Evolutionary conservation across 2,113 vertebrate genomes (phyloP), one percentile per base, ranked within the genome.

Genomic region (Dunckerocampus dactyliophorus): DNA sequence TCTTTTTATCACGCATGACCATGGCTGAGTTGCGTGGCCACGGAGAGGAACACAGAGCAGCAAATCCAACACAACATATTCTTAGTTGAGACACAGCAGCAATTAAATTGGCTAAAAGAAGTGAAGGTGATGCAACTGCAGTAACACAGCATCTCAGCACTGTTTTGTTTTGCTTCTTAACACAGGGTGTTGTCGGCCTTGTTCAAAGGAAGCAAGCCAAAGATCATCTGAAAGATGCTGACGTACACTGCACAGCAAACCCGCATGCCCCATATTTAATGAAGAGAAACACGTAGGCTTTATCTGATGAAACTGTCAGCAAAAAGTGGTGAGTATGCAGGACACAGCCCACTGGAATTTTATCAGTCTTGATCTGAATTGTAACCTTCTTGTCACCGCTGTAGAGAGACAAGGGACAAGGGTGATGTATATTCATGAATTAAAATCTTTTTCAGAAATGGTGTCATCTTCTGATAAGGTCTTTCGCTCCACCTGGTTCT

Each of bases 261-360:
- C 45, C 65, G 65, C 49, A 62, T 13, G 31, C n/a, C 62, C 64
- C 42, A 3, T 63, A 52, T 42, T 57, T 70, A 66, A 73, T 65
- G 71, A 67, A 34, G 31, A 34, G 31, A 34, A 73, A 79, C 47
- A 42, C 67, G 60, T 62, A 72, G 59, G 75, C 52, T 67, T 72
- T 62, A 79, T 75, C 82, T 86, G 80, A 86, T 80, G 78, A 84
- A 86, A 82, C 65, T 58, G 22, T 12, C 37, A 63, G 76, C 74
- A 86, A 81, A 84, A 72, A 68, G 50, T 22, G 17, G 56, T 20
- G 39, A 34, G 50, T 52, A 62, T 52, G 59, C 21, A 10, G 47
- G 53, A 64, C 58, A 28, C 49, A 47, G 57, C 14, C 34, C 60
- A 65, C 79, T 69, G 73, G 66, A 79, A 77, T 63, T 74, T 61